A percentile compares a stretch with the other conserved stretches of the same genome.
phyloP scores from a whole-genome alignment of 1,140 invertebrate genomes.

The Frieseomelitta varia region DNA sequence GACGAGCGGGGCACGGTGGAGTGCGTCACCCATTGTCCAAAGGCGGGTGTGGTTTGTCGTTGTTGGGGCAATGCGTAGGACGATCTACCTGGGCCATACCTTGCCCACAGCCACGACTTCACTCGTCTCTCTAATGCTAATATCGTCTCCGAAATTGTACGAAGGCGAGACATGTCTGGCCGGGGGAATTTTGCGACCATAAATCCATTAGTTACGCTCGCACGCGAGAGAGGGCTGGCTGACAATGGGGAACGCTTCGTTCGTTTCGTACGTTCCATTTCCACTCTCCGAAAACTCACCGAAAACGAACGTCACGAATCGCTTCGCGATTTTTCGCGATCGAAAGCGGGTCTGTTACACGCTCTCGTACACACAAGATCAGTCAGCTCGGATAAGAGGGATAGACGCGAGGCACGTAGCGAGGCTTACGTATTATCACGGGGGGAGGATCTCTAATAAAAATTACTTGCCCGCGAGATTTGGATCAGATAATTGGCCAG shows the following conservation, averaged over 20 bases:
- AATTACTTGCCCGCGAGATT: constrained; percentile 19
- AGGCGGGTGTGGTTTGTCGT: constrained; percentile 69
- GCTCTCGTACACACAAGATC: neutral
- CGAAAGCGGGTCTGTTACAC: neutral
- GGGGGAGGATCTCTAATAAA: constrained; percentile 1
- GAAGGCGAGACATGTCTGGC: constrained; percentile 64
- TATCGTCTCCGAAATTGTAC: constrained; percentile 69
- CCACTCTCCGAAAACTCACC: neutral
- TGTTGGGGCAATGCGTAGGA: constrained; percentile 70
- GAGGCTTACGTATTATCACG: neutral
- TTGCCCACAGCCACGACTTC: constrained; percentile 30
- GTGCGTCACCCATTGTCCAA: constrained; percentile 70
- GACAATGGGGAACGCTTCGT: constrained; percentile 9
- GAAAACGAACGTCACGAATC: neutral
- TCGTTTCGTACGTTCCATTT: constrained; percentile 10
- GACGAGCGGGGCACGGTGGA: constrained; percentile 44
- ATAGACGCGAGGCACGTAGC: neutral
- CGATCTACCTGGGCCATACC: constrained; percentile 66
- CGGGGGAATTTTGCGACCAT: constrained; percentile 61
- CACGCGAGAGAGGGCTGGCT: neutral
- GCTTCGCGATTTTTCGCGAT: neutral
- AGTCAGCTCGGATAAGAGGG: neutral
- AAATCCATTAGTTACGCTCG: constrained; percentile 57
- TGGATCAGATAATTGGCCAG: constrained; percentile 23
- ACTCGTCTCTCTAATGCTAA: constrained; percentile 69